A percentile compares a stretch with the other conserved stretches of the same genome.
Evolutionary conservation across 2,797 vertebrate species (phyloP).

Genomic region (Bradypus variegatus): DNA sequence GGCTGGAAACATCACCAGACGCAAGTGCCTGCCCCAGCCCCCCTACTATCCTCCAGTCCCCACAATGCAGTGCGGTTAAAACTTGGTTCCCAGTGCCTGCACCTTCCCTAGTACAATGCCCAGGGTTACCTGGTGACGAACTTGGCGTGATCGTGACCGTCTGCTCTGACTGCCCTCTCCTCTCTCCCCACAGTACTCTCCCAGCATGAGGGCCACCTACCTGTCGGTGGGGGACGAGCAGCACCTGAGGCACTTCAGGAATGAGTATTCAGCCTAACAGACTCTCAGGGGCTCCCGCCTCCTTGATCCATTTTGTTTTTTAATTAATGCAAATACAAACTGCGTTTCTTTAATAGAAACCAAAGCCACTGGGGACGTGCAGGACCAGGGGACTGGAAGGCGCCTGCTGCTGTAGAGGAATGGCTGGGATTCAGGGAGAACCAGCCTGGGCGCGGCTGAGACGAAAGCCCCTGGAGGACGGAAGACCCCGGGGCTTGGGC

Average conservation of each 20-base stretch:
- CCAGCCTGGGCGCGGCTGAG: background rate
- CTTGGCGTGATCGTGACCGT: background rate
- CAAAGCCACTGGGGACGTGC: slow-evolving; percentile 39
- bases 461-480: background rate
- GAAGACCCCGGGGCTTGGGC: accelerated
- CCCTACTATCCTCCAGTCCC: background rate
- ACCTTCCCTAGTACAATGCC: background rate
- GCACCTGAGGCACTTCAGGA: slow-evolving; percentile 80
- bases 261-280: slow-evolving; percentile 82
- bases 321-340: background rate
- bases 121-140: accelerated
- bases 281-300: background rate
- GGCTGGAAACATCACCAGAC: background rate
- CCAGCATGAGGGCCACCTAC: slow-evolving; percentile 96
- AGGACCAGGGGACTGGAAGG: background rate
- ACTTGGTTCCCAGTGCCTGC: background rate
- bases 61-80: background rate
- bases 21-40: background rate
- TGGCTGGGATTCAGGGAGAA: background rate
- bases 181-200: slow-evolving; percentile 83
- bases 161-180: background rate
- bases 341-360: slow-evolving; percentile 7
- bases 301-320: background rate
- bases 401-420: background rate
- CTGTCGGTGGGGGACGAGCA: slow-evolving; percentile 91